Evolutionary conservation across 2,888 invertebrate genomes (phyloP).

Genomic region (Sabellastarte sp.): DNA sequence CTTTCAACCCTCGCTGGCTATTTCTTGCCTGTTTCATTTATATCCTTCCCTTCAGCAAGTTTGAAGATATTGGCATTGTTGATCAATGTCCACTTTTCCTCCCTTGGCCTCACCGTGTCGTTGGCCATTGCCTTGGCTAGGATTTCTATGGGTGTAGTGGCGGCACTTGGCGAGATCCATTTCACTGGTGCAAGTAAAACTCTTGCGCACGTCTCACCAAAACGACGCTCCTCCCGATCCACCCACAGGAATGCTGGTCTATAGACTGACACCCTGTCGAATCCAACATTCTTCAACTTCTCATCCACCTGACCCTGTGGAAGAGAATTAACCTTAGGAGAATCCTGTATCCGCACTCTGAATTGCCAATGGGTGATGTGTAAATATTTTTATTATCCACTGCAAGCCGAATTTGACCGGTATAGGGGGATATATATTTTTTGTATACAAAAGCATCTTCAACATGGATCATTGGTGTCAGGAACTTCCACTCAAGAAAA

Average conservation of each 20-base stretch:
- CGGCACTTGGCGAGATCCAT: slow-evolving; percentile 47
- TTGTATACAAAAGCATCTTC: too few species aligned
- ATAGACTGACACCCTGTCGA: slow-evolving; percentile 50
- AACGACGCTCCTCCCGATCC: slow-evolving; percentile 46
- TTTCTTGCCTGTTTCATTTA: too few species aligned
- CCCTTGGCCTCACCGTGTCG: neutral
- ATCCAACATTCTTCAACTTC: slow-evolving; percentile 49
- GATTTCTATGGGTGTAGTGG: slow-evolving; percentile 46
- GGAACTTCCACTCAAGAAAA: too few species aligned
- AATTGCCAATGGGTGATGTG: too few species aligned
- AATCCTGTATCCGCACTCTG: too few species aligned
- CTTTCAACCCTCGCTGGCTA: too few species aligned
- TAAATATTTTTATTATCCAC: too few species aligned
- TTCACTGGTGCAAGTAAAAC: slow-evolving; percentile 47
- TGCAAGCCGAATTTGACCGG: too few species aligned
- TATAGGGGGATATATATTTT: too few species aligned
- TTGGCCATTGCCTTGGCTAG: slow-evolving; percentile 53
- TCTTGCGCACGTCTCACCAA: slow-evolving; percentile 40
- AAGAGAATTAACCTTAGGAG: too few species aligned
- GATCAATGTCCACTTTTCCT: neutral
- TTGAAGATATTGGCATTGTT: neutral
- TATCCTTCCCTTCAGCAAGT: too few species aligned
- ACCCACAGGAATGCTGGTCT: slow-evolving; percentile 57
- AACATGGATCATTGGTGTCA: too few species aligned
- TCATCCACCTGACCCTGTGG: slow-evolving; percentile 60